Conservation (phyloP, 1,140 invertebrate species). For the roundworm (Caenorhabditis elegans) region WBcel235 BX284606.5:2707501-2708000, state of each 20-base stretch:
- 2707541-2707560: not conserved
- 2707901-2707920: conserved; percentile 33
- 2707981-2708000: no score
- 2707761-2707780: not conserved
- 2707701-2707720: conserved; percentile 4
- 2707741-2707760: conserved; percentile 24
- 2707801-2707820: conserved; percentile 32
- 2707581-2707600: conserved; percentile 33
- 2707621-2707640: not conserved
- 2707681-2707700: conserved; percentile 26
- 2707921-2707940: not conserved
- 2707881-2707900: not conserved
- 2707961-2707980: conserved; percentile 22
- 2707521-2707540: not conserved
- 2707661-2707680: conserved; percentile 19
- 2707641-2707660: not conserved
- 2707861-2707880: not conserved
- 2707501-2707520: not conserved
- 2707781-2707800: not conserved
- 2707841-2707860: not conserved
- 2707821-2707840: not conserved
- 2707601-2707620: conserved; percentile 4
- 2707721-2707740: not conserved
- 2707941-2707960: conserved; percentile 28
- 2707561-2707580: conserved; percentile 22